phyloP scores from a whole-genome alignment of 2,888 invertebrate genomes.

The Fissipunctia ypsillon region DNA sequence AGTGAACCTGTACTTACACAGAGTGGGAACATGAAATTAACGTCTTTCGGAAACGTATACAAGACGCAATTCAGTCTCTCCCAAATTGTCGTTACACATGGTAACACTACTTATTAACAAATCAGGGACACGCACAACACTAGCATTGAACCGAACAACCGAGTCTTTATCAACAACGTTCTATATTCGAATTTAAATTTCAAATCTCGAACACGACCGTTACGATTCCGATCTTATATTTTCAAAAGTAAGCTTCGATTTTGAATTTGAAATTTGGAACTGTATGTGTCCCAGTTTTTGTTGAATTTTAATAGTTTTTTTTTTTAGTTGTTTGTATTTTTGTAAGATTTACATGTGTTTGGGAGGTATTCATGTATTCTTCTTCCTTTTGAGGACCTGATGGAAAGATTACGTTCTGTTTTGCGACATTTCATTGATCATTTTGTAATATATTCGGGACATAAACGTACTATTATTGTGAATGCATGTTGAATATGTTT shows the following conservation, averaged over 20 bases:
- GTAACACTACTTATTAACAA: conserved; percentile 52
- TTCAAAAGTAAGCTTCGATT: conserved; percentile 43
- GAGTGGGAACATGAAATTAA: too few relatives aligned
- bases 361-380: conserved; percentile 55
- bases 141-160: conserved; percentile 55
- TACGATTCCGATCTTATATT: conserved; percentile 58
- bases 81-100: conserved; percentile 19
- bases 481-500: conserved; percentile 25
- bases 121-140: conserved; percentile 53
- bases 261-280: conserved; percentile 55
- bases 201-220: conserved; percentile 56
- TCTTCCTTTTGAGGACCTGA: conserved; percentile 33
- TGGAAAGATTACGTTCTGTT: conserved; percentile 37
- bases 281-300: conserved; percentile 57
- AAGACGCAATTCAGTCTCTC: not conserved
- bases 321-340: conserved; percentile 42
- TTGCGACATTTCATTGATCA: conserved; percentile 29
- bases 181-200: conserved; percentile 68
- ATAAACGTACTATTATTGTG: not conserved
- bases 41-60: not conserved
- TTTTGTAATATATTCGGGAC: conserved; percentile 32
- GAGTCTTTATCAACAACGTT: conserved; percentile 64
- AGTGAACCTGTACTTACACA: too few relatives aligned
- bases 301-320: conserved; percentile 53
- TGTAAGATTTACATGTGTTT: conserved; percentile 35